Evolutionary conservation across 2,113 vertebrate genomes (phyloP).

Genomic region (Capra hircus): DNA sequence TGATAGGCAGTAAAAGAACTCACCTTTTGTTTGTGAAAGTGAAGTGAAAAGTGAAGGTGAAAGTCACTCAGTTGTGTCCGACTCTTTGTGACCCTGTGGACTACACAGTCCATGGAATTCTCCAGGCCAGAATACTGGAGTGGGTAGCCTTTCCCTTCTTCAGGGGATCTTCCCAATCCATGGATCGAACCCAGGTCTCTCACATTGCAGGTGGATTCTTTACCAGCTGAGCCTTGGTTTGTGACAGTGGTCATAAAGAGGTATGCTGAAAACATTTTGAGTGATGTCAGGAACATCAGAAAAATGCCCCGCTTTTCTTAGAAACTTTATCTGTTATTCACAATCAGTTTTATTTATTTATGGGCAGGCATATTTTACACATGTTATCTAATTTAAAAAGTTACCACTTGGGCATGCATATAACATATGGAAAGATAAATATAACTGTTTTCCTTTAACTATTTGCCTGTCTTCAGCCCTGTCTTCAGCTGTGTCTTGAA

Average conservation of each 20-base stretch:
- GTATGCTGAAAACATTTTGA: not conserved
- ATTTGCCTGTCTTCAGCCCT: not conserved
- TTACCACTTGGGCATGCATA: not conserved
- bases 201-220: not conserved
- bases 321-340: not conserved
- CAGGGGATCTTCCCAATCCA: not conserved
- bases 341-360: not conserved
- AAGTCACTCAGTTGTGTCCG: not conserved
- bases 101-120: not conserved
- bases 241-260: not conserved
- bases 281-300: not conserved
- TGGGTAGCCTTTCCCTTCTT: not conserved
- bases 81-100: not conserved
- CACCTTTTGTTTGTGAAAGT: not conserved
- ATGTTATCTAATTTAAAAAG: conserved; percentile 8
- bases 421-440: not conserved
- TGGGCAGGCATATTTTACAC: not conserved
- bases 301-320: not conserved
- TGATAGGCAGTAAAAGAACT: not conserved
- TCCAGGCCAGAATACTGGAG: not conserved
- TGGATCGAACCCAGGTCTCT: not conserved
- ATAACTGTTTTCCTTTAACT: not conserved
- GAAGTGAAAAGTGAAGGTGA: not conserved
- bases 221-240: not conserved
- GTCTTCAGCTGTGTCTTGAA: conserved; percentile 12